phyloP scores from a whole-genome alignment of 1,140 invertebrate genomes.

The Maconellicoccus hirsutus region DNA sequence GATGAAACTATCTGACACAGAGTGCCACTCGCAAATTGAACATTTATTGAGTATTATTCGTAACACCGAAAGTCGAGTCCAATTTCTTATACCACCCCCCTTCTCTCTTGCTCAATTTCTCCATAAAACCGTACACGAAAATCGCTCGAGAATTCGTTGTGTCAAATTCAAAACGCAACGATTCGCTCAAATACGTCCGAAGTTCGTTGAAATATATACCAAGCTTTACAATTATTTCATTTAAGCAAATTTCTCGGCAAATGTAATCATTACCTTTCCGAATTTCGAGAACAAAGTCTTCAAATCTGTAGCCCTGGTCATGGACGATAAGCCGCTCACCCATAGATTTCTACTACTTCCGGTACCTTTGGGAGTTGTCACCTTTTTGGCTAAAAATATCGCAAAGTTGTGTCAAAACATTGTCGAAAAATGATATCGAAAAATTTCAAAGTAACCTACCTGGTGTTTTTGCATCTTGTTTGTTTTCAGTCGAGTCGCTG shows the following conservation, averaged over 20 bases:
- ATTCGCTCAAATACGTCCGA: too few relatives aligned
- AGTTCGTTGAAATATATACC: too few relatives aligned
- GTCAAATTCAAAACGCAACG: too few relatives aligned
- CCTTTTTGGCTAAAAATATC: not conserved
- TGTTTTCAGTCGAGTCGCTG: too few relatives aligned
- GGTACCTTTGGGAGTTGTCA: slow-evolving; percentile 9
- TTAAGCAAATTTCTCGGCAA: too few relatives aligned
- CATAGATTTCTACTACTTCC: slow-evolving; percentile 49
- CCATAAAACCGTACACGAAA: not conserved
- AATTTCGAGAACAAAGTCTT: slow-evolving; percentile 83
- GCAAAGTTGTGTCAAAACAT: not conserved
- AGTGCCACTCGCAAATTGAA: slow-evolving; percentile 12
- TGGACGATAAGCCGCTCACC: slow-evolving; percentile 81
- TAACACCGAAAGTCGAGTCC: too few relatives aligned
- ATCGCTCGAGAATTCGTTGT: too few relatives aligned
- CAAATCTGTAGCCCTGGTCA: slow-evolving; percentile 79
- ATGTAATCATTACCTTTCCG: slow-evolving; percentile 75
- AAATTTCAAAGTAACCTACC: not conserved
- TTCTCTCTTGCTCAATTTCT: too few relatives aligned
- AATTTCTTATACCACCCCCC: too few relatives aligned
- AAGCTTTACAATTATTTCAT: not conserved
- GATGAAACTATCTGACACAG: slow-evolving; percentile 21
- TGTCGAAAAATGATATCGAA: not conserved
- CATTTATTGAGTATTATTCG: too few relatives aligned
- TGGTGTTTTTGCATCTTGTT: not conserved